Base-by-base conservation (phyloP, 2,888 invertebrate genomes). In the Nycteola revayana region DNA sequence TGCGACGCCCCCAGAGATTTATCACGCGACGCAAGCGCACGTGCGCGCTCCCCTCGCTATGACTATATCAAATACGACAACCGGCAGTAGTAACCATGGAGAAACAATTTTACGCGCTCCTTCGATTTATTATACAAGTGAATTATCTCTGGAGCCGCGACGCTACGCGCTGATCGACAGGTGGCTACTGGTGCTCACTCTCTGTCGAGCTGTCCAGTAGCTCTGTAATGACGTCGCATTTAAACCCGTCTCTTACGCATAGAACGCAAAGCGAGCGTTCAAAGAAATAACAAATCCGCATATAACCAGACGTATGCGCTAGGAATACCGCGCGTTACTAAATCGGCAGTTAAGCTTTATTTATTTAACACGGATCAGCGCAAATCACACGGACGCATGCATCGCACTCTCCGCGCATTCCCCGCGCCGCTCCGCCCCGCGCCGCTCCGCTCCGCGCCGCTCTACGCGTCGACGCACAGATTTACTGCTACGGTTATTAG, bases 1-100 rank as follows among this genome's bases (percentile, higher is more conserved):
- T 66, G 57, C 28, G 52, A 22, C 52, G 43, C 35, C 42, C 35
- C 42, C 44, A 38, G 49, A 60, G 67, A 71, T 69, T 69, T 66
- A 71, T 67, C 39, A 52, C 54, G 50, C 51, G 46, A 28, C 52
- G 56, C 49, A 32, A 41, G 56, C 49, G 42, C 63, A 59, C 57
- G 54, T 55, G 58, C 41, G 25, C 27, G 6, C 17, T 22, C 9
- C 9, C 10, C 23, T 20, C 30, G 10, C 24, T n/a, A 32, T 20
- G 7, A 9, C 25, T 27, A 10, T 8, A 14, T 28, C 7, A 5
- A n/a, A 7, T n/a, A 21, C 21, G 4, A 6, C 18, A 18, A 18
- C n/a, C 21, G 14, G 14, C 7, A 5, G 21, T n/a, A 5, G 21
- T 21, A 5, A 21, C n/a, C n/a, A 7, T 21, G n/a, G 7, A 14